phyloP scores from a whole-genome alignment of 1,140 invertebrate genomes.

The Bombus superbus region DNA sequence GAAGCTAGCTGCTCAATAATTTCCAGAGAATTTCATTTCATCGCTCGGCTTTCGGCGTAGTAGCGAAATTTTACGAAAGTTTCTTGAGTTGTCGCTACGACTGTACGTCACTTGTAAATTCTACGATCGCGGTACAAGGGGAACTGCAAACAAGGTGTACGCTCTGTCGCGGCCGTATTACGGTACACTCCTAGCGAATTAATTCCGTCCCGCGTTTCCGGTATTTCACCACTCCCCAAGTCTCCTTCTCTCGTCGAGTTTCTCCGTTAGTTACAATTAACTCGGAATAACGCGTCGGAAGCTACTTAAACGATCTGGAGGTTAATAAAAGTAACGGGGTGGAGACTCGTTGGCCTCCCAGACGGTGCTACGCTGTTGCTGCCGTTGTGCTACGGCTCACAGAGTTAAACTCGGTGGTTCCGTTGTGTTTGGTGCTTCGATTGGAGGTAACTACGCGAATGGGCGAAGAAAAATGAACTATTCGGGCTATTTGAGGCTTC shows the following conservation, averaged over 20 bases:
- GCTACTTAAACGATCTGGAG: conserved; percentile 1
- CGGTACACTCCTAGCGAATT: not conserved
- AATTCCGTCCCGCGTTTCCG: conserved; percentile 13
- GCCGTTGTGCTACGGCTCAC: not conserved
- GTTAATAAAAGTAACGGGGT: conserved; percentile 35
- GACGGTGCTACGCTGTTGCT: too few species aligned
- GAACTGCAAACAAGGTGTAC: conserved; percentile 20
- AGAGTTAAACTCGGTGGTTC: not conserved
- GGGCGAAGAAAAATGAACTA: not conserved
- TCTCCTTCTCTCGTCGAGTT: not conserved
- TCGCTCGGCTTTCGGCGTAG: not conserved
- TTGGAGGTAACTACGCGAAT: not conserved
- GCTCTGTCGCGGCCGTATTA: conserved; percentile 19
- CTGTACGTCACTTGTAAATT: conserved; percentile 21
- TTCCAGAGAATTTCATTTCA: conserved; percentile 25
- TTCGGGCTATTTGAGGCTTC: too few species aligned
- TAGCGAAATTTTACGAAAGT: conserved; percentile 8
- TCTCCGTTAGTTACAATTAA: conserved; percentile 23
- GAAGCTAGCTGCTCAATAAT: conserved; percentile 27
- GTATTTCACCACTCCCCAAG: not conserved
- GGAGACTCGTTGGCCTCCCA: too few species aligned
- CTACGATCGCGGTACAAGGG: not conserved
- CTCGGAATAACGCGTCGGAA: conserved; percentile 16
- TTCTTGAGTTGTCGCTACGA: not conserved
- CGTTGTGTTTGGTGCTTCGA: not conserved